These are phyloP conservation scores for Myrmecobius fasciatus DNA, from an alignment of 2,113 vertebrate genomes.

Conservation along the genomic window DNA sequence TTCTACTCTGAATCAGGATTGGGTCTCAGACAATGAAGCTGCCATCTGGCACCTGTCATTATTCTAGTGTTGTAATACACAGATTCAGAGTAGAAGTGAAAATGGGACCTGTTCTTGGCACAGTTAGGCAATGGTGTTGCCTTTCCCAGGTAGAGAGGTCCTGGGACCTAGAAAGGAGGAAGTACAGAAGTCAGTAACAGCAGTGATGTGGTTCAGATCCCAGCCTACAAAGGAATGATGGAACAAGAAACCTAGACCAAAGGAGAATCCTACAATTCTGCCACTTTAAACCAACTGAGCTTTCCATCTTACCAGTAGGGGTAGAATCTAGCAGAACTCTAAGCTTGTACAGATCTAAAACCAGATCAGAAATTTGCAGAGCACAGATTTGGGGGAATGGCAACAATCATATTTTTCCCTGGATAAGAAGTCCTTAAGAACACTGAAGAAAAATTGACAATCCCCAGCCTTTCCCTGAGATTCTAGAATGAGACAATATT, in stretches of 20 bases:
- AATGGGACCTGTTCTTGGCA: background rate
- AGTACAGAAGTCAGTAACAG: background rate
- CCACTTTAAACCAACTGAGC: background rate
- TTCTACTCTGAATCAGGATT: background rate
- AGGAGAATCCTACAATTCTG: background rate
- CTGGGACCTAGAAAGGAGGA: background rate
- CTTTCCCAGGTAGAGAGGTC: background rate
- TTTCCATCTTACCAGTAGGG: background rate
- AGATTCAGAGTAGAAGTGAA: background rate
- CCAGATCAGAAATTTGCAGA: background rate
- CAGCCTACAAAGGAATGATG: background rate
- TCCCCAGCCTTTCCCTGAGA: background rate
- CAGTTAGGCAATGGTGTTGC: background rate
- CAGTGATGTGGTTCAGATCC: too few species aligned
- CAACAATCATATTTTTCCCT: background rate
- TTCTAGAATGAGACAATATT: background rate
- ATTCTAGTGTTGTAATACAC: too few species aligned
- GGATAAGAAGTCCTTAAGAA: background rate
- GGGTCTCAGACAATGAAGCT: too few species aligned
- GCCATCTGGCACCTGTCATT: too few species aligned
- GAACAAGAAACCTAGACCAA: background rate
- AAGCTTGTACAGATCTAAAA: background rate
- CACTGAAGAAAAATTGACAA: too few species aligned
- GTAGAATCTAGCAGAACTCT: background rate
- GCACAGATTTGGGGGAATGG: too few species aligned